Conservation (phyloP, 2,113 vertebrate genomes). For the Oceanodroma tethys region DNA sequence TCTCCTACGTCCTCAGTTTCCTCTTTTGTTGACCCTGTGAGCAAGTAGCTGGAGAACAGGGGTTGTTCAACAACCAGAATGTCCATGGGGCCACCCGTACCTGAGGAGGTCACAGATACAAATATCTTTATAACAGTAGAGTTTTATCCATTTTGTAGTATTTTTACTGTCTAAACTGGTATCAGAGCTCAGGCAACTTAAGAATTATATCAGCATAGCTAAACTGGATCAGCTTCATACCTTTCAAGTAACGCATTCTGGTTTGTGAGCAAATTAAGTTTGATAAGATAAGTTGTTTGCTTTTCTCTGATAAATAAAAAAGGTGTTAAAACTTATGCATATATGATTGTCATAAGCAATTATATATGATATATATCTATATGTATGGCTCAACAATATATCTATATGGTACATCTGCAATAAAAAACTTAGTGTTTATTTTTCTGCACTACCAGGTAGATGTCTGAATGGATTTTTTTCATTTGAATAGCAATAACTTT, state of each 20-base stretch:
- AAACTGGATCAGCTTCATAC: not conserved
- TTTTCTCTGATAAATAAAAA: not conserved
- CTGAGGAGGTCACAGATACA: not conserved
- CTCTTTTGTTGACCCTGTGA: not conserved
- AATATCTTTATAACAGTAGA: not conserved
- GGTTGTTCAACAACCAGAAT: too few relatives aligned
- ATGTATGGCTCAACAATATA: not conserved
- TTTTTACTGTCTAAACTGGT: not conserved
- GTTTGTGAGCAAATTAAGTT: not conserved
- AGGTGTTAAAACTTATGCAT: not conserved
- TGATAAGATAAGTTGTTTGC: not conserved
- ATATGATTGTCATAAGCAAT: not conserved
- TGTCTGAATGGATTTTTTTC: not conserved
- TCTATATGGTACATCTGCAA: not conserved
- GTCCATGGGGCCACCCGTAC: rapidly evolving
- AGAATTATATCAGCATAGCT: not conserved
- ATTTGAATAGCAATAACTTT: not conserved
- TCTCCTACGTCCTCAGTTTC: not conserved
- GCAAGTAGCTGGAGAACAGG: not conserved
- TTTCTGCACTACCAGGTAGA: not conserved
- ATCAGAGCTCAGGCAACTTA: not conserved
- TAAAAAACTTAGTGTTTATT: not conserved
- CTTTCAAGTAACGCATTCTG: not conserved
- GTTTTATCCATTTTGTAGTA: not conserved
- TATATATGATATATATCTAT: not conserved